Evolutionary conservation across 2,888 invertebrate genomes (phyloP).

Genomic region (Plusia festucae): DNA sequence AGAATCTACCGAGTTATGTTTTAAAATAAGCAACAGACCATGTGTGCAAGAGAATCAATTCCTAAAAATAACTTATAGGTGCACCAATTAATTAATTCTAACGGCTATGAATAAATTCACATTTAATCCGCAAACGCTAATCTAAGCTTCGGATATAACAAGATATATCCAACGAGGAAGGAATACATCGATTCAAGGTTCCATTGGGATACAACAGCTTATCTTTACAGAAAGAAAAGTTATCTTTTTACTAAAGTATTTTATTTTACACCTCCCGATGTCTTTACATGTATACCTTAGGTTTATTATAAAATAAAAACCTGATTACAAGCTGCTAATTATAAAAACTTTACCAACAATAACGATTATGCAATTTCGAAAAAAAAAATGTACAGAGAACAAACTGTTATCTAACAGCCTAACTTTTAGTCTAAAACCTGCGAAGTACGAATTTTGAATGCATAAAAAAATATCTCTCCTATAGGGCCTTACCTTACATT

Average conservation of each 20-base stretch:
- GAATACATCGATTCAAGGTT: slow-evolving; percentile 67
- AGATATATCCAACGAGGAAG: slow-evolving; percentile 62
- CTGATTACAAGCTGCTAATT: slow-evolving; percentile 86
- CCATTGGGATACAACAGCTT: slow-evolving; percentile 65
- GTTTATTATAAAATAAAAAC: slow-evolving; percentile 78
- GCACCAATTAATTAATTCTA: slow-evolving; percentile 75
- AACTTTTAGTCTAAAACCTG: slow-evolving; percentile 73
- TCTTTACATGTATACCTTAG: slow-evolving; percentile 82
- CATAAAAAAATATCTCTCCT: slow-evolving; percentile 89
- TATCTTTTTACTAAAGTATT: slow-evolving; percentile 81
- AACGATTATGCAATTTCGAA: slow-evolving; percentile 86
- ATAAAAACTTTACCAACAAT: slow-evolving; percentile 85
- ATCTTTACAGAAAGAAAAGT: slow-evolving; percentile 76
- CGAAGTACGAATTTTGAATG: slow-evolving; percentile 85
- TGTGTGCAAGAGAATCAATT: slow-evolving; percentile 76
- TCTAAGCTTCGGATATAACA: slow-evolving; percentile 68
- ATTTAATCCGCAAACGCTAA: slow-evolving; percentile 71
- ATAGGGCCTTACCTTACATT: slow-evolving; percentile 88
- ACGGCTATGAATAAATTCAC: slow-evolving; percentile 74
- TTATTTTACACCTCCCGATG: slow-evolving; percentile 84
- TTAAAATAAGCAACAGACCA: slow-evolving; percentile 61
- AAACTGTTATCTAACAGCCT: slow-evolving; percentile 70
- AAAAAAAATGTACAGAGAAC: slow-evolving; percentile 70
- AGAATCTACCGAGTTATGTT: slow-evolving; percentile 53
- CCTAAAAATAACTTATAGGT: slow-evolving; percentile 75